Percentiles rank a stretch among this genome's conserved stretches.
Conservation (phyloP, 2,888 invertebrate genomes). For the Serrognathus titanus region DNA sequence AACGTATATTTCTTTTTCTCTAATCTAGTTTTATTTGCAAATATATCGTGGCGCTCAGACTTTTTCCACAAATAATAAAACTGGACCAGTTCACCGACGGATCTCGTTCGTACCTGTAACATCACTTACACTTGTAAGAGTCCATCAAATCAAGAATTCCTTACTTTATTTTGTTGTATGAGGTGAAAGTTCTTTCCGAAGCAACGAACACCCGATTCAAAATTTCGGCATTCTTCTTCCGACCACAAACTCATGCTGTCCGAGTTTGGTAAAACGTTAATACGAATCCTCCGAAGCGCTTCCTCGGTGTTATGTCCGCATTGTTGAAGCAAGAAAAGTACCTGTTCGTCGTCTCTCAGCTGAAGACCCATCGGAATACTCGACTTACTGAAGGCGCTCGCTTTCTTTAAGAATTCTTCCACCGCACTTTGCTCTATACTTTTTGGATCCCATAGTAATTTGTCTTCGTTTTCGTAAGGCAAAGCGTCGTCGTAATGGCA, state of each 20-base stretch:
- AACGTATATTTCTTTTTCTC: slow-evolving; percentile 91
- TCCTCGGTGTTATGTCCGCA: slow-evolving; percentile 96
- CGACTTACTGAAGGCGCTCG: slow-evolving; percentile 46
- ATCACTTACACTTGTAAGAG: slow-evolving; percentile 12
- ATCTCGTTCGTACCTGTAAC: slow-evolving; percentile 76
- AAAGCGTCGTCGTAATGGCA: slow-evolving; percentile 91
- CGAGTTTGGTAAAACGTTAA: slow-evolving; percentile 61
- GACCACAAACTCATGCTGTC: slow-evolving; percentile 89
- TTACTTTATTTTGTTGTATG: slow-evolving; percentile 87
- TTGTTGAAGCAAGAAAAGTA: slow-evolving; percentile 83
- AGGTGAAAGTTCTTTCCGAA: slow-evolving; percentile 96
- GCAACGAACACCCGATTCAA: slow-evolving; percentile 89
- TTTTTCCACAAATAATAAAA: slow-evolving; percentile 99
- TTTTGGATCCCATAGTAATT: slow-evolving; percentile 88
- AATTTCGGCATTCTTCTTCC: slow-evolving; percentile 94
- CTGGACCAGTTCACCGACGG: slow-evolving; percentile 94
- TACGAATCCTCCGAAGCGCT: slow-evolving; percentile 75
- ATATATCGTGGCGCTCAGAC: slow-evolving; percentile 92
- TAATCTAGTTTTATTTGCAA: slow-evolving; percentile 80
- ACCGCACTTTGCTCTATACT: slow-evolving; percentile 68
- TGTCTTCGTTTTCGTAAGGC: slow-evolving; percentile 93
- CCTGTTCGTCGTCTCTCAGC: slow-evolving; percentile 84
- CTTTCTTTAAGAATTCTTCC: slow-evolving; percentile 74
- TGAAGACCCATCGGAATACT: slow-evolving; percentile 72
- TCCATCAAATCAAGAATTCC: background rate